phyloP scores from a whole-genome alignment of 2,888 invertebrate genomes.

The Heliconius ethilla region DNA sequence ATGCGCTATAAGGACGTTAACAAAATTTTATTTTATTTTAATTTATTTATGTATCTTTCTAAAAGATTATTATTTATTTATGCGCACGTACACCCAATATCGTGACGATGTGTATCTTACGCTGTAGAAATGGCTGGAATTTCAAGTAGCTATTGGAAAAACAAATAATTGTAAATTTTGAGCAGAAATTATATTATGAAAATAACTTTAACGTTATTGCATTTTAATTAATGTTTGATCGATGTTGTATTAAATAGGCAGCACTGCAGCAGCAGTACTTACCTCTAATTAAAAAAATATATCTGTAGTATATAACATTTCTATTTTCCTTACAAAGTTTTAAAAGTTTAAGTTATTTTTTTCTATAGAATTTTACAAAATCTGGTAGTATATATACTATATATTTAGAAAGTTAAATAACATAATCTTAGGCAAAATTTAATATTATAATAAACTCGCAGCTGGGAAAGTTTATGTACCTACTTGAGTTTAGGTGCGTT shows the following conservation, averaged over 20 bases:
- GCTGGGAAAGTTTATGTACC: too few relatives aligned
- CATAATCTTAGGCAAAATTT: too few relatives aligned
- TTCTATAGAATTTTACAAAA: too few relatives aligned
- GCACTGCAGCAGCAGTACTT: neutral
- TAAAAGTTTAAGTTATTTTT: too few relatives aligned
- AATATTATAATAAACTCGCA: too few relatives aligned
- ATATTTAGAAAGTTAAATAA: too few relatives aligned
- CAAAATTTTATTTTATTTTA: neutral
- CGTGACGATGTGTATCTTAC: conserved; percentile 4
- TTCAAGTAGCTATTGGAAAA: conserved; percentile 1
- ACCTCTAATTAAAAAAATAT: too few relatives aligned
- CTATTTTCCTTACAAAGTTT: too few relatives aligned
- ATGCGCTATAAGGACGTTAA: neutral
- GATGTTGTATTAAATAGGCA: neutral
- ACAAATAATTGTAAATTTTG: neutral
- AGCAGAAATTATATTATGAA: neutral
- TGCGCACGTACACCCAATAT: neutral
- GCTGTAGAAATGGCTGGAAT: neutral
- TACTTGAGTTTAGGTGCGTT: too few relatives aligned
- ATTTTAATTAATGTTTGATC: conserved; percentile 2
- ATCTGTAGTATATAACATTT: too few relatives aligned
- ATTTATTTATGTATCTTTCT: neutral
- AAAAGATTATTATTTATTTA: neutral
- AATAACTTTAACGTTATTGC: conserved; percentile 2
- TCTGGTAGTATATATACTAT: too few relatives aligned